phyloP scores from a whole-genome alignment of 2,113 vertebrate genomes.

The Hiodon alosoides region DNA sequence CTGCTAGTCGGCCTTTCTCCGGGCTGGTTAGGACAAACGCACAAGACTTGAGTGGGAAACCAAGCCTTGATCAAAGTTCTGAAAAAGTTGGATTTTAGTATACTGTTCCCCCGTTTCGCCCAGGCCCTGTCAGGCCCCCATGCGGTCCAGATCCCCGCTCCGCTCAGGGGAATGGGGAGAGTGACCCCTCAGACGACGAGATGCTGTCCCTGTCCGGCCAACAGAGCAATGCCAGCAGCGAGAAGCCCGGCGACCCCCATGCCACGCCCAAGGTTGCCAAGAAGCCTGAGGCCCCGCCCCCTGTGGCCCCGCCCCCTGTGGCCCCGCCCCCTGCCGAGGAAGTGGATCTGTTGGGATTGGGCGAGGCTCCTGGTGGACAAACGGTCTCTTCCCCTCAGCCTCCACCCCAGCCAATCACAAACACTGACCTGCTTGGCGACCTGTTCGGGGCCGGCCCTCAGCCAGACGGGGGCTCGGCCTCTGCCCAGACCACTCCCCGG shows the following conservation, averaged over 20 bases:
- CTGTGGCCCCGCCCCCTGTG: conserved; percentile 41
- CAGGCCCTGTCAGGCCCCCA: conserved; percentile 66
- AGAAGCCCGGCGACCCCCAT: conserved; percentile 52
- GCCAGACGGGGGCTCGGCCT: conserved; percentile 63
- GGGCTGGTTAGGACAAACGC: too few species aligned
- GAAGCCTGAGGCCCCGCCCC: conserved; percentile 46
- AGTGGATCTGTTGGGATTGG: conserved; percentile 85
- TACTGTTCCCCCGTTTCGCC: neutral
- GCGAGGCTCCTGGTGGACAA: conserved; percentile 61
- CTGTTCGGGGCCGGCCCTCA: conserved; percentile 74
- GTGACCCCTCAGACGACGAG: conserved; percentile 91
- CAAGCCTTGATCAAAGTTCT: neutral
- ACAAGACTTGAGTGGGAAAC: too few species aligned
- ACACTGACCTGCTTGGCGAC: conserved; percentile 83
- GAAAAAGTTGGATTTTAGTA: neutral
- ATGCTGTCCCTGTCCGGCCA: conserved; percentile 93
- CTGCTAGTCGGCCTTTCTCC: too few species aligned
- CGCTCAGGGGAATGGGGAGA: conserved; percentile 75
- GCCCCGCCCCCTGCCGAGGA: conserved; percentile 65
- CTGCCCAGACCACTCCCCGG: conserved; percentile 84
- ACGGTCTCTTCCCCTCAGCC: conserved; percentile 62
- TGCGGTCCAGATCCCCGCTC: conserved; percentile 71
- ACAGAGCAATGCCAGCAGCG: conserved; percentile 70
- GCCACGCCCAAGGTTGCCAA: conserved; percentile 39
- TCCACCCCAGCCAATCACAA: conserved; percentile 50